Evolutionary conservation across 1,140 invertebrate species (phyloP).

Genomic region (Bombus breviceps): DNA sequence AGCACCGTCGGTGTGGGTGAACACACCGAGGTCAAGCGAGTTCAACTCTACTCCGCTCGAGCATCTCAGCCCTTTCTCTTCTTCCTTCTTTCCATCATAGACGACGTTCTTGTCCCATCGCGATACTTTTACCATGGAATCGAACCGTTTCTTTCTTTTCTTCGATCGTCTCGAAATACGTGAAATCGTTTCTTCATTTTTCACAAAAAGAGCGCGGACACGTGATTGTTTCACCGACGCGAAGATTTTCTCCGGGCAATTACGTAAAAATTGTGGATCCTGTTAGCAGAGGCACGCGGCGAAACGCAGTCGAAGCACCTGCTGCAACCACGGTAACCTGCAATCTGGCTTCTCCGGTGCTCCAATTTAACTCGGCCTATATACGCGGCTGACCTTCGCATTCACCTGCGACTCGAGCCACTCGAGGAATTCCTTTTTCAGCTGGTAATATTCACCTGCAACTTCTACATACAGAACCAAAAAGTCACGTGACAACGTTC

Average conservation of each 20-base stretch:
- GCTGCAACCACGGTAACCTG: constrained; percentile 63
- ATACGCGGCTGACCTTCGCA: constrained; percentile 51
- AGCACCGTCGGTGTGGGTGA: constrained; percentile 72
- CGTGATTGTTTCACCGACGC: constrained; percentile 2
- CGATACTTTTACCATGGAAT: constrained; percentile 49
- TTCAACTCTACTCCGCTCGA: constrained; percentile 68
- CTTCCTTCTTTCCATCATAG: constrained; percentile 48
- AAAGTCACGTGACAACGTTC: neutral
- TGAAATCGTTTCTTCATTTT: neutral
- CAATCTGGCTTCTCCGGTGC: constrained; percentile 48
- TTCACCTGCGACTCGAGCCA: constrained; percentile 32
- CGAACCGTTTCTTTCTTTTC: neutral
- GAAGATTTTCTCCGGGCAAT: constrained; percentile 30
- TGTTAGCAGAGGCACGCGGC: neutral
- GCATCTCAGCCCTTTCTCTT: constrained; percentile 40
- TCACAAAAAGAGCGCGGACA: neutral
- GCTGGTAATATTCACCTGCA: constrained; percentile 53
- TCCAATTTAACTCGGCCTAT: constrained; percentile 62
- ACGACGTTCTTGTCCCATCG: constrained; percentile 31
- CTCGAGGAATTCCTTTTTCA: constrained; percentile 25
- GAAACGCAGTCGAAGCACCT: constrained; percentile 57
- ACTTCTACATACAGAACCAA: too few relatives aligned
- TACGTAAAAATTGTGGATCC: constrained; percentile 32
- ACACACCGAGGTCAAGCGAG: constrained; percentile 75
- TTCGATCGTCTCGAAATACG: neutral